Evolutionary conservation across 92 coral and sea anemone species (phyloP), one percentile per base, ranked within the genome.

Genomic region (Muricea muricata): DNA sequence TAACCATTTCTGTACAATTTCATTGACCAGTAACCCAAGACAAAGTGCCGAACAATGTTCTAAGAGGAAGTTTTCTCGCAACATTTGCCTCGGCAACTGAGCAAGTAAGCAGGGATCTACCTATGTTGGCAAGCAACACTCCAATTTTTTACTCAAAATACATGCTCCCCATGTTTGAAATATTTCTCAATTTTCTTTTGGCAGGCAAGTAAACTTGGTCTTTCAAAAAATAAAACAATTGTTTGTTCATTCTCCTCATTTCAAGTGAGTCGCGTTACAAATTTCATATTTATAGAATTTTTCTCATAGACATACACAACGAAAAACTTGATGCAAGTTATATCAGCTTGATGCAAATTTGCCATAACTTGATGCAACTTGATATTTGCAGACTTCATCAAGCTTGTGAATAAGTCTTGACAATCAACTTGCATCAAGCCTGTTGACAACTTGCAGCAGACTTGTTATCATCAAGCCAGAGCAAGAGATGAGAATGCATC

Each of bases 21-120:
- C 6, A 29, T 75, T 46, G n/a, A 24, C 50, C 41, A 96, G 99
- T 92, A 80, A 87, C 93, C 11, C 91, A 92, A 82, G 89, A 94
- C 39, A 93, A 89, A 85, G 90, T 86, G 12, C 99, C 99, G 52
- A 56, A 83, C 63, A 93, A 91, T 83, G 98, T 97, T 14, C 55
- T 92, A 12, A 85, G 99, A 56, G 93, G 96, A 35, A 96, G 99
- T 69, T 96, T 90, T 83, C 84, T 96, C 34, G 94, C 98, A 20
- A 96, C 97, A 9, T 96, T 96, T 81, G 97, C 99, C 12, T 93
- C 94, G 31, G 97, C 99, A 78, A 94, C 99, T 45, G 99, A 96
- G 75, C 99, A 96, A 85, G 99, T 96, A 68, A 73, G 92, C 47
- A 20, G 32, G 9, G 29, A 20, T 1, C 25, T 57, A 14, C 35